A percentile compares a stretch with the other conserved stretches of the same genome.
Evolutionary conservation across 2,888 invertebrate species (phyloP).

Genomic region (Drosophila lutescens): DNA sequence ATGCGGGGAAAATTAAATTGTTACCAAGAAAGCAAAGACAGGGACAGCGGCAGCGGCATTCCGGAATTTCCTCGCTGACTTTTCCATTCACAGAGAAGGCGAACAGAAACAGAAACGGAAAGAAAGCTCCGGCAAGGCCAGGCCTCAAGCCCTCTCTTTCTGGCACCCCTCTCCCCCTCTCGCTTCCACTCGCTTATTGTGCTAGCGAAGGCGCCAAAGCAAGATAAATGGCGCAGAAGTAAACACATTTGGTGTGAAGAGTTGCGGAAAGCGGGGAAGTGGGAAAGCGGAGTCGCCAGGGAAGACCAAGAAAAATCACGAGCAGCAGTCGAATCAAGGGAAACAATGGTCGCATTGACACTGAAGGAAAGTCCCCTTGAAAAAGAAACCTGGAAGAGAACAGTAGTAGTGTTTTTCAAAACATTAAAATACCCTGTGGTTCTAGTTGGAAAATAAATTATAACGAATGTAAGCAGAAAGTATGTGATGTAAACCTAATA

Average conservation of each 20-base stretch:
- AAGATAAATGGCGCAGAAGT: constrained; percentile 76
- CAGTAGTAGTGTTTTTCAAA: not conserved
- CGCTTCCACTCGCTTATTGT: constrained; percentile 45
- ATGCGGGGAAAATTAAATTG: constrained; percentile 51
- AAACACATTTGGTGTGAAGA: constrained; percentile 73
- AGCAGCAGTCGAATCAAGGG: constrained; percentile 44
- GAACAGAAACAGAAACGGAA: constrained; percentile 32
- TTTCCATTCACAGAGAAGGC: constrained; percentile 36
- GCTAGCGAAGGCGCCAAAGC: constrained; percentile 70
- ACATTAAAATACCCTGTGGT: not conserved
- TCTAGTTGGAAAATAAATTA: no score
- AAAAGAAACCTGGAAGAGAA: not conserved
- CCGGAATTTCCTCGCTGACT: constrained; percentile 47
- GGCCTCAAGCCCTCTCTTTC: constrained; percentile 34
- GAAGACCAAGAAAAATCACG: constrained; percentile 54
- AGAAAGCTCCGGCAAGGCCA: constrained; percentile 23
- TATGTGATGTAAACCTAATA: no score
- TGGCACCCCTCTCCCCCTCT: not conserved
- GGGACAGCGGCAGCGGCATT: constrained; percentile 4
- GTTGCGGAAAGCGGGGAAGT: constrained; percentile 24
- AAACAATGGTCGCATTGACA: constrained; percentile 57
- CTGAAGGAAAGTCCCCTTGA: constrained; percentile 5
- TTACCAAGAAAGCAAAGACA: constrained; percentile 12
- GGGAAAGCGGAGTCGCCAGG: constrained; percentile 24
- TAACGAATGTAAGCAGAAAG: no score